Percentiles rank a stretch among this genome's conserved stretches.
Evolutionary conservation across 2,797 vertebrate genomes (phyloP).

Genomic region (Sebastes glaucus): DNA sequence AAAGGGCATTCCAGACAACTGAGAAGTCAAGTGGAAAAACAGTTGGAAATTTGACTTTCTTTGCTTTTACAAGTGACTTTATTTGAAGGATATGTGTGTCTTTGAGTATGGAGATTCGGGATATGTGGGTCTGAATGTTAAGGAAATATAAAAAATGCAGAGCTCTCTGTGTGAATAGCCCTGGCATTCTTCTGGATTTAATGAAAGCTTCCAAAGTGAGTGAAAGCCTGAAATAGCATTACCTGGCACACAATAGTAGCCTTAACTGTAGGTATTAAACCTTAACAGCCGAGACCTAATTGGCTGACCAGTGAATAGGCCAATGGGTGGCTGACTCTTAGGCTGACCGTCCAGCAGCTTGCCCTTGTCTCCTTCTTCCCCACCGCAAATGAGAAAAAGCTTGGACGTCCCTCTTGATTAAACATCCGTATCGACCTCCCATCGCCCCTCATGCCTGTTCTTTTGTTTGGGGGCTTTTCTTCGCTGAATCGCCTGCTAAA

Average conservation of each 20-base stretch:
- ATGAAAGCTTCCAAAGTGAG: constrained; percentile 78
- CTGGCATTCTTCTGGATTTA: constrained; percentile 82
- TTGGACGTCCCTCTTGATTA: constrained; percentile 64
- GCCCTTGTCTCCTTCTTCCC: constrained; percentile 62
- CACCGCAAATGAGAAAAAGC: constrained; percentile 72
- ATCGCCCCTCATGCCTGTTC: constrained; percentile 47
- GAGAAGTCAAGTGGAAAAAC: constrained; percentile 44
- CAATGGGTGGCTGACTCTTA: constrained; percentile 62
- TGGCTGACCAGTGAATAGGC: constrained; percentile 78
- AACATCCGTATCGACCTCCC: constrained; percentile 70
- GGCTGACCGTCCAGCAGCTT: constrained; percentile 60
- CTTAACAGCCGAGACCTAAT: constrained; percentile 80
- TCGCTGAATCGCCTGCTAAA: constrained; percentile 15
- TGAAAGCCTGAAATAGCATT: constrained; percentile 83
- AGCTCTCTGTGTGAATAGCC: constrained; percentile 70
- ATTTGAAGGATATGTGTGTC: constrained; percentile 71
- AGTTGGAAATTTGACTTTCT: constrained; percentile 58
- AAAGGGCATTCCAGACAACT: constrained; percentile 12
- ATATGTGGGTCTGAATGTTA: constrained; percentile 45
- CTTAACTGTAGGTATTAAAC: constrained; percentile 84
- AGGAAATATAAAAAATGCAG: constrained; percentile 66
- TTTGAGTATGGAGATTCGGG: constrained; percentile 47
- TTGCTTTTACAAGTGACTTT: constrained; percentile 66
- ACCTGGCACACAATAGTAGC: constrained; percentile 77
- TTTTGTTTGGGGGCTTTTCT: constrained; percentile 69